Percentiles rank a stretch among this genome's conserved stretches.
phyloP scores from a whole-genome alignment of 2,888 invertebrate species.

The Euzetes globulus region DNA sequence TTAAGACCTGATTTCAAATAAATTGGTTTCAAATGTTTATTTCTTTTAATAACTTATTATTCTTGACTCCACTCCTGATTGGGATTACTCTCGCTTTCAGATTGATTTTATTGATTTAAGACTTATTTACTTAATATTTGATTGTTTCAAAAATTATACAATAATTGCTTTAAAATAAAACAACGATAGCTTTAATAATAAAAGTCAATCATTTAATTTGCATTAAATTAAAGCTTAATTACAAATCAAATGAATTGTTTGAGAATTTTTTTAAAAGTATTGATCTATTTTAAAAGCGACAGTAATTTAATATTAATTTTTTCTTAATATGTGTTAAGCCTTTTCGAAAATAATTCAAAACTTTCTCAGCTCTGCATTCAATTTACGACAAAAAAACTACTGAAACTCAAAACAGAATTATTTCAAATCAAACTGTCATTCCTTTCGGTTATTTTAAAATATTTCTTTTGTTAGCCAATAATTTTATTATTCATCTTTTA shows the following conservation, averaged over 20 bases:
- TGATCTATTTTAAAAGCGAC: no score
- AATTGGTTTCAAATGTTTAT: background rate
- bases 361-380: no score
- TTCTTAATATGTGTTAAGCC: no score
- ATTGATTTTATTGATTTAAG: background rate
- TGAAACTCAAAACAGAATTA: no score
- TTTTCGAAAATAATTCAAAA: no score
- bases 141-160: background rate
- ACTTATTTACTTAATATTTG: background rate
- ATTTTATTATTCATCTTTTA: no score
- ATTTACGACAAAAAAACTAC: no score
- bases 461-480: no score
- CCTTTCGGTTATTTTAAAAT: no score
- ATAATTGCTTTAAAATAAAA: background rate
- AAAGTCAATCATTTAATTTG: background rate
- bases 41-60: background rate
- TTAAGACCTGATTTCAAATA: background rate
- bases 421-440: no score
- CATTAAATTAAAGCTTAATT: background rate
- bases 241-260: background rate
- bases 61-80: background rate
- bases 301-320: no score
- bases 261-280: no score
- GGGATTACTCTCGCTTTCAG: background rate
- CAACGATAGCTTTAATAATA: slow-evolving; percentile 5